Conservation (phyloP, 2,888 invertebrate genomes). For the Busseola fusca region DNA sequence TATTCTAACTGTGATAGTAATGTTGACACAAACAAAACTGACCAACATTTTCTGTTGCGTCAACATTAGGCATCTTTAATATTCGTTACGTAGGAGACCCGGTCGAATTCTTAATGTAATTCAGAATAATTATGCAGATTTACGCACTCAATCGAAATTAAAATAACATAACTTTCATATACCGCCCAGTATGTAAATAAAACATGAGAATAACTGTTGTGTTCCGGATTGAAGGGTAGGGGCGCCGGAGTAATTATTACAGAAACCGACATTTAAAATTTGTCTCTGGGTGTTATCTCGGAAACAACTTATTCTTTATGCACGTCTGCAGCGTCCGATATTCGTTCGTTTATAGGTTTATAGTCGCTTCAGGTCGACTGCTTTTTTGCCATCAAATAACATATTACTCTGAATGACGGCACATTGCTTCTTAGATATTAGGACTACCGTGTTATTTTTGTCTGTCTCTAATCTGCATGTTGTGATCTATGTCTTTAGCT, state of each 20-base stretch:
- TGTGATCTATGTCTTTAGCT: constrained; percentile 82
- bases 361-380: neutral
- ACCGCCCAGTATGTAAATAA: neutral
- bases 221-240: neutral
- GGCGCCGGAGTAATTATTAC: neutral
- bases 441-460: neutral
- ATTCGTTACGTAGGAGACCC: neutral
- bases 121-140: neutral
- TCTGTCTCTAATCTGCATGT: neutral
- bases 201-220: neutral
- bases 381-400: neutral
- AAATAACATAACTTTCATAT: neutral
- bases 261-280: neutral
- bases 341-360: too few species aligned
- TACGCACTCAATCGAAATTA: neutral
- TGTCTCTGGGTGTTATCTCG: neutral
- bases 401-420: neutral
- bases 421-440: neutral
- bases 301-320: too few species aligned
- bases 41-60: neutral
- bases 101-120: neutral
- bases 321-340: too few species aligned
- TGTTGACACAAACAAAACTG: neutral
- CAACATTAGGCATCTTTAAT: neutral
- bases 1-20: constrained; percentile 1